These are phyloP conservation scores for Cataglyphis rosenhaueri DNA, from an alignment of 2,888 invertebrate species.

Conservation along the genomic window DNA sequence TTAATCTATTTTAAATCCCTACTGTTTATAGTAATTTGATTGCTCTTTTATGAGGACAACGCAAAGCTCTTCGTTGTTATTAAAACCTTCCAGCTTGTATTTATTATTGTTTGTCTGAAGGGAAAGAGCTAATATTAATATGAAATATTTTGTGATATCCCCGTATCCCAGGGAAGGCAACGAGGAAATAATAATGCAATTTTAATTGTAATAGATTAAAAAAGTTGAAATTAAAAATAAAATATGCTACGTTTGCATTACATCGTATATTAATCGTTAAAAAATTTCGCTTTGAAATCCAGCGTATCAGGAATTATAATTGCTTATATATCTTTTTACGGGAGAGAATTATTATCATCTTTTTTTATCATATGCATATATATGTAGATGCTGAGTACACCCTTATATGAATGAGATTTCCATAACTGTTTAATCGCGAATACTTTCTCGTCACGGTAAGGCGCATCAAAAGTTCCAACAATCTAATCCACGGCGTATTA, in stretches of 20 bases:
- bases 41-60: not conserved
- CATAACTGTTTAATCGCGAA: not conserved
- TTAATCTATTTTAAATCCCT: constrained; percentile 2
- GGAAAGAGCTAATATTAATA: constrained; percentile 9
- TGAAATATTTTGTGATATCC: not conserved
- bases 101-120: not conserved
- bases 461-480: not conserved
- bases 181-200: not conserved
- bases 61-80: not conserved
- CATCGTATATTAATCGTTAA: not conserved
- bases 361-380: not conserved
- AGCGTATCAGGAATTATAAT: not conserved
- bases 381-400: not conserved
- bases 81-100: not conserved
- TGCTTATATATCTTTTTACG: not conserved
- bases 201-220: constrained; percentile 10
- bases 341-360: not conserved
- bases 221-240: not conserved
- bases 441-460: not conserved
- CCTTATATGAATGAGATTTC: not conserved
- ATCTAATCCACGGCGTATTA: constrained; percentile 4
- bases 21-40: not conserved
- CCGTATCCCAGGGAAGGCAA: not conserved
- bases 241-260: not conserved
- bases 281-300: not conserved